These are phyloP conservation scores for Blera fallax DNA, from an alignment of 2,888 invertebrate species.

Conservation along the genomic window DNA sequence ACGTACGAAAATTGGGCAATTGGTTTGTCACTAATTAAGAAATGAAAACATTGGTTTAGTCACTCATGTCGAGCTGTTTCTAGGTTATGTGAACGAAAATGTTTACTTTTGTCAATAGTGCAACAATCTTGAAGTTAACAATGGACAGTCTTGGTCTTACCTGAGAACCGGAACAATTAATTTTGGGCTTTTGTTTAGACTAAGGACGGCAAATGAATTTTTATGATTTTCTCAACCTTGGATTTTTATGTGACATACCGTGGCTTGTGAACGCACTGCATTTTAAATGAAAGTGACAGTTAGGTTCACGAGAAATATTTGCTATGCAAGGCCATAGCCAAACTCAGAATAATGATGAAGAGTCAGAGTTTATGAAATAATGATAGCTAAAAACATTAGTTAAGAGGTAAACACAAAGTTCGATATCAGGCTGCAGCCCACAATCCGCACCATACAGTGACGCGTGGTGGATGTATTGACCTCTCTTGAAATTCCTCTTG, in stretches of 20 bases:
- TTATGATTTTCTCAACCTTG: neutral
- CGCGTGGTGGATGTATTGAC: too few relatives aligned
- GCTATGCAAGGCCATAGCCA: too few relatives aligned
- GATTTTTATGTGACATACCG: neutral
- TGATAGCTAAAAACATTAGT: too few relatives aligned
- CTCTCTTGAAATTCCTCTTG: too few relatives aligned
- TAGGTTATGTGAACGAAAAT: neutral
- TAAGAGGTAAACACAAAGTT: too few relatives aligned
- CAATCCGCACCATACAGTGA: too few relatives aligned
- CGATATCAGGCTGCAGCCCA: too few relatives aligned
- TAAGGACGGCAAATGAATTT: neutral
- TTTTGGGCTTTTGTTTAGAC: neutral
- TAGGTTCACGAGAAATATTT: too few relatives aligned
- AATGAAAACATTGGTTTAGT: neutral
- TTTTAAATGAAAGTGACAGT: too few relatives aligned
- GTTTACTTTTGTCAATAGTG: constrained; percentile 3
- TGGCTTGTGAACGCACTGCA: neutral
- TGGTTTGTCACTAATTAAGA: neutral
- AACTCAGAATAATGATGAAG: too few relatives aligned
- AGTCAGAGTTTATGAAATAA: too few relatives aligned
- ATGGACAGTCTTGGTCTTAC: neutral
- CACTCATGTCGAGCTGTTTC: neutral
- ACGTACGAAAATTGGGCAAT: neutral
- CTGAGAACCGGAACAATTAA: constrained; percentile 7
- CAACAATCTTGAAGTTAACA: neutral